Base-by-base conservation (phyloP, 2,797 vertebrate species). In the Girardinus metallicus region DNA sequence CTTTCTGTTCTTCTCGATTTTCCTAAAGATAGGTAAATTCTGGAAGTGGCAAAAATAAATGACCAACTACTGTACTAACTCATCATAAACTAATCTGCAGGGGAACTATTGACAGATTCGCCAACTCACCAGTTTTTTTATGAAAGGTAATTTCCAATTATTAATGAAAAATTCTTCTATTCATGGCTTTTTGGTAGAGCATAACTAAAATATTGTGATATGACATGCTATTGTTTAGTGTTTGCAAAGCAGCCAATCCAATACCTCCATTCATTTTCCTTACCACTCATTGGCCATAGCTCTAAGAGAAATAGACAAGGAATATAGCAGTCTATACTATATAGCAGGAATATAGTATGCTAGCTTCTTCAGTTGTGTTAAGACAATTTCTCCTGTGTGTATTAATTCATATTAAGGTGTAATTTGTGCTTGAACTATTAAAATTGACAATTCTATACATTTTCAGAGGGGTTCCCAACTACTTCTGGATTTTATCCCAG, bases 31-130 rank as follows among this genome's bases (percentile, higher is more conserved):
- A 31, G 73, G 75, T 68, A 47, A 74, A 80, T 73, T 83, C 77
- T 68, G 77, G 86, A 77, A 53, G 71, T 78, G 76, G 74, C 75
- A 80, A 21, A 64, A 57, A 60, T 4, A 53, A 84, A 76, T 23
- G 39, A n/a, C 36, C 36, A 60, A 87, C 64, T 77, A 77, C 77
- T 64, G 75, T 83, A 23, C 29, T 62, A 18, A 62, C 60, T 73
- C 39, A 46, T 11, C 31, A 3, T 51, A 1, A 82, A 81, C 34
- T 60, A 71, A 73, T 91, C 85, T 88, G 86, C 84, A 87, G 82
- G 82, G 26, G 53, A 55, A 10, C 23, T 53, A 26, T 53, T 53
- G 3, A 26, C 51, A 11, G 51, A n/a, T 55, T 55, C 23, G 4
- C 51, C 23, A 55, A 55, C 26, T 29, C 11, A n/a, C 53, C 10